Percentiles rank a stretch among this genome's conserved stretches.
phyloP scores from a whole-genome alignment of 2,797 vertebrate species.

The Chromobotia macracanthus region DNA sequence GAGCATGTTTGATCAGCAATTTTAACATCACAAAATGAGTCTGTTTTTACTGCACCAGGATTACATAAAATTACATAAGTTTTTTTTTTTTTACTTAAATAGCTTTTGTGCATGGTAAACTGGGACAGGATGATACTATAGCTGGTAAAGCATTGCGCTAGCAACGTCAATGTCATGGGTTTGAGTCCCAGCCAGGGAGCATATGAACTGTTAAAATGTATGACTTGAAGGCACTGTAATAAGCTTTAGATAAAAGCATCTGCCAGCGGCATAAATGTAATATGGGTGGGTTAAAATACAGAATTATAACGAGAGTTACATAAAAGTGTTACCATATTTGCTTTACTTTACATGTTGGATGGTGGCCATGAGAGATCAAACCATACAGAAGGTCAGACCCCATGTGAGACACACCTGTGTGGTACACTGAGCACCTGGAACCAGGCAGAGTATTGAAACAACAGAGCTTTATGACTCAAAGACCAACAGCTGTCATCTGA shows the following conservation, averaged over 20 bases:
- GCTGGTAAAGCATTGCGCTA: too few relatives aligned
- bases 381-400: neutral
- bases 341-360: constrained; percentile 6
- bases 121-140: too few relatives aligned
- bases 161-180: neutral
- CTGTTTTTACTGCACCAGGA: neutral
- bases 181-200: neutral
- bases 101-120: too few relatives aligned
- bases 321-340: neutral
- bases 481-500: constrained; percentile 22
- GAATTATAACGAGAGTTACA: constrained; percentile 6
- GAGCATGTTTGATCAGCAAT: constrained; percentile 2
- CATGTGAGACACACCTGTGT: constrained; percentile 18
- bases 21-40: neutral
- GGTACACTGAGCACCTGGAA: constrained; percentile 33
- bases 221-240: neutral
- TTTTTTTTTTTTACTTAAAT: too few relatives aligned
- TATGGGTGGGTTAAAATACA: neutral
- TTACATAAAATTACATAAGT: neutral
- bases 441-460: constrained; percentile 14
- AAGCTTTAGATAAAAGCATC: neutral
- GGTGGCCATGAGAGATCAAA: constrained; percentile 13
- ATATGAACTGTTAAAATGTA: too few relatives aligned
- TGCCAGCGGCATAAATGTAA: neutral
- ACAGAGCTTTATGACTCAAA: constrained; percentile 10